A percentile compares a stretch with the other conserved stretches of the same genome.
These are phyloP conservation scores for Oceanodroma tethys DNA, from an alignment of 2,113 vertebrate species.

Conservation along the genomic window DNA sequence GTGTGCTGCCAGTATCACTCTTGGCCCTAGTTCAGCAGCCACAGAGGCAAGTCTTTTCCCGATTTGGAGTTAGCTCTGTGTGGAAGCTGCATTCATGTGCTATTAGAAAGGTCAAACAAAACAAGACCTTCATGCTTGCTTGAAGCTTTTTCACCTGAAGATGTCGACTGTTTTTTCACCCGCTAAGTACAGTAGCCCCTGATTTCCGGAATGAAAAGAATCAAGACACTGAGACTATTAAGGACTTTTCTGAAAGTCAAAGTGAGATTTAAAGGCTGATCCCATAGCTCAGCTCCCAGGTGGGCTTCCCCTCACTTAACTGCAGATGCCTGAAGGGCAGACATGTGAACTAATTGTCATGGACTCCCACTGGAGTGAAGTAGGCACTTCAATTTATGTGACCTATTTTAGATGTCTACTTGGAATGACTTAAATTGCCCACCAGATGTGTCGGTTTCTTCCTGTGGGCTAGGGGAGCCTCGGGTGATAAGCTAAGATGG, in stretches of 20 bases:
- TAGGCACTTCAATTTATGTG: not conserved
- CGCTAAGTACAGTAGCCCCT: not conserved
- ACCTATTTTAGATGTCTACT: not conserved
- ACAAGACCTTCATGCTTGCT: not conserved
- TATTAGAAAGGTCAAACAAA: conserved; percentile 3
- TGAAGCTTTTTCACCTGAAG: conserved; percentile 6
- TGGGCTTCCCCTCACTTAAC: not conserved
- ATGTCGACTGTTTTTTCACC: not conserved
- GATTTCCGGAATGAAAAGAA: not conserved
- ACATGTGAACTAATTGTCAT: not conserved
- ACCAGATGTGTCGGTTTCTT: not conserved
- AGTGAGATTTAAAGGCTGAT: not conserved
- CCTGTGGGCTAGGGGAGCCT: not conserved
- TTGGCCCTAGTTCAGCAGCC: not conserved
- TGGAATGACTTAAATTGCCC: not conserved
- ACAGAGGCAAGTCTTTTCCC: conserved; percentile 10
- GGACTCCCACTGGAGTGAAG: not conserved
- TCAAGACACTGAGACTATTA: not conserved
- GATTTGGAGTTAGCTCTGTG: conserved; percentile 24
- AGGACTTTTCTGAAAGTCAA: not conserved
- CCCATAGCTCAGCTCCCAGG: not conserved
- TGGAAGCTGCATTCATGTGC: not conserved
- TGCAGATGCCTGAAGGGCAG: not conserved
- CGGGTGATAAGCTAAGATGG: not conserved
- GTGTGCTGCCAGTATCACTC: conserved; percentile 41